These are phyloP conservation scores for Zenarchopterus dispar DNA, from an alignment of 2,797 vertebrate genomes.

Conservation along the genomic window DNA sequence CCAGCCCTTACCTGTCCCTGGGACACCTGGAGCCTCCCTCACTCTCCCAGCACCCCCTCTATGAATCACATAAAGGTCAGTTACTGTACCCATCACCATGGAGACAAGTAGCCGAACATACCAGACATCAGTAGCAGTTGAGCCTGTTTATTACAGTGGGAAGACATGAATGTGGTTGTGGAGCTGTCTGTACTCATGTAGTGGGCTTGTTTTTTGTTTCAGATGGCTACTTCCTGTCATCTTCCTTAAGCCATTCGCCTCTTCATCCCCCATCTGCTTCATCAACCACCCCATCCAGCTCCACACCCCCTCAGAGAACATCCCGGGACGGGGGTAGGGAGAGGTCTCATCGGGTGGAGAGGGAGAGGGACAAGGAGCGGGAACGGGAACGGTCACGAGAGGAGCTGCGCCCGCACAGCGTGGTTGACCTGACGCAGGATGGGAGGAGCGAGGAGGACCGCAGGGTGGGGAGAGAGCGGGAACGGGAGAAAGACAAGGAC, in stretches of 20 bases:
- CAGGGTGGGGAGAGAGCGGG: constrained; percentile 55
- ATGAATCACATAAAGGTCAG: constrained; percentile 95
- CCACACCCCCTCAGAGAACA: constrained; percentile 81
- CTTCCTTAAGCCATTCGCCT: constrained; percentile 79
- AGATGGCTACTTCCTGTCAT: constrained; percentile 93
- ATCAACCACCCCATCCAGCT: constrained; percentile 76
- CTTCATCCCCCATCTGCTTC: constrained; percentile 85
- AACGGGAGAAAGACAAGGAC: constrained; percentile 64
- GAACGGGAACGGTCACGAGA: constrained; percentile 82
- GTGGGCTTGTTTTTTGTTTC: constrained; percentile 35
- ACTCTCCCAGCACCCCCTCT: constrained; percentile 91
- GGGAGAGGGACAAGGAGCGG: constrained; percentile 76
- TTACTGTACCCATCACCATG: constrained; percentile 11
- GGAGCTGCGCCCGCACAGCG: constrained; percentile 83
- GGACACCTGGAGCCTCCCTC: constrained; percentile 92
- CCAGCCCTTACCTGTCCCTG: constrained; percentile 91
- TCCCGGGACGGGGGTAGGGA: constrained; percentile 86
- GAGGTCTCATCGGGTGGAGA: constrained; percentile 66
- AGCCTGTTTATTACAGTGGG: no score
- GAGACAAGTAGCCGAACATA: constrained; percentile 1
- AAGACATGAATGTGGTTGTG: not conserved
- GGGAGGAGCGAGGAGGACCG: constrained; percentile 65
- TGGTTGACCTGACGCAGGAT: constrained; percentile 92
- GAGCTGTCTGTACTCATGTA: not conserved
- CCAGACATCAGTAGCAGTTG: no score